Base-by-base conservation (phyloP, 2,113 vertebrate species). In the Psilopsiagon aurifrons region DNA sequence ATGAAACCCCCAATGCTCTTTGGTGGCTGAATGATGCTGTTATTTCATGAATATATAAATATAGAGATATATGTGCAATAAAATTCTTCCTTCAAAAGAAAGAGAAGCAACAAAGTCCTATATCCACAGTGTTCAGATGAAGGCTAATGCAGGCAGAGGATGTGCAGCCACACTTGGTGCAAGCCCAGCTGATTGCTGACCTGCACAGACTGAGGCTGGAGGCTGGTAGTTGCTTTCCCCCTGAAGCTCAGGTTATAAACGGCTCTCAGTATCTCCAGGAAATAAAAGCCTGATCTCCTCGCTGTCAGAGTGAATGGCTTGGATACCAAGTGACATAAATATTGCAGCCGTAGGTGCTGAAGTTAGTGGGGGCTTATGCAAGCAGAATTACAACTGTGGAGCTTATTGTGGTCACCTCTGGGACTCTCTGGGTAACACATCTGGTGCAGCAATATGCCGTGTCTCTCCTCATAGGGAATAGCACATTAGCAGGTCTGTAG, bases 161-260 rank as follows among this genome's bases (percentile, higher is more conserved):
- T 59, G 35, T 59, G 57, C 57, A n/a, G 33, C 33, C 57, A 35
- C 22, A 16, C 57, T 59, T 15, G 57, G 33, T 59, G 57, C 22
- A 6, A 3, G 33, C 39, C 49, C 13, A 2, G 57, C 35, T 20
- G 31, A n/a, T 3, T 31, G 62, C 62, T 54, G 86, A 76, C 62
- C 43, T 33, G 37, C 35, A 6, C 43, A 2, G 23, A 8, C 27
- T 0, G 0, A 6, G 13, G 41, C 62, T 25, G 5, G 19, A 14
- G 4, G n/a, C 37, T 9, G 17, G 54, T 29, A 83, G 54, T 3
- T 1, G 17, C 55, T 71, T 91, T 63, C 35, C 35, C 66, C 46
- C 35, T 1, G n/a, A 95, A 71, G 62, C 23, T 85, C 43, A 16
- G 39, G 1, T 85, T 59, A 51, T 46, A 39, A 73, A 64, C 5